A percentile compares a stretch with the other conserved stretches of the same genome.
These are phyloP conservation scores for Amblyteles armatorius DNA, from an alignment of 2,888 invertebrate species.

Conservation along the genomic window DNA sequence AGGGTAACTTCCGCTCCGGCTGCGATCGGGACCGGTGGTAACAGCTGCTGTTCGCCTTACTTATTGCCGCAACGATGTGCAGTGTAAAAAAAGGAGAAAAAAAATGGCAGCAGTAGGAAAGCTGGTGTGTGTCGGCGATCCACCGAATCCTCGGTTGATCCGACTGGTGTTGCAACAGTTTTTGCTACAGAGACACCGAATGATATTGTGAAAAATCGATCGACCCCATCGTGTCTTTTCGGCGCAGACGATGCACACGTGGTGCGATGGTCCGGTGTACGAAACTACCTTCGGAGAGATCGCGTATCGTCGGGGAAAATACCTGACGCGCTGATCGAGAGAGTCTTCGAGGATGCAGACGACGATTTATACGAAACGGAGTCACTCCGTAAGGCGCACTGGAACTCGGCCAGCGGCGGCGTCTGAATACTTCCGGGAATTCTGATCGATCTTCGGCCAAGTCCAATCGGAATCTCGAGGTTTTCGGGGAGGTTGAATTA, in stretches of 20 bases:
- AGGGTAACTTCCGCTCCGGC: slow-evolving; percentile 1
- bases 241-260: slow-evolving; percentile 26
- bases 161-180: background rate
- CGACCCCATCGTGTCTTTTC: background rate
- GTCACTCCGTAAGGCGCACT: slow-evolving; percentile 43
- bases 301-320: slow-evolving; percentile 50
- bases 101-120: background rate
- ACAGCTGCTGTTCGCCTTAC: slow-evolving; percentile 23
- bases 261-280: background rate
- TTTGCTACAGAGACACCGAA: background rate
- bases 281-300: background rate
- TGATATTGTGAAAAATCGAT: slow-evolving; percentile 3
- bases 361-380: slow-evolving; percentile 22
- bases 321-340: slow-evolving; percentile 52
- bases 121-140: background rate
- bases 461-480: slow-evolving; percentile 51
- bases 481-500: slow-evolving; percentile 32
- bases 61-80: slow-evolving; percentile 26
- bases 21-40: slow-evolving; percentile 5
- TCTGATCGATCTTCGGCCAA: slow-evolving; percentile 53
- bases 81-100: background rate
- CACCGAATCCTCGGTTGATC: background rate
- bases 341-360: slow-evolving; percentile 8
- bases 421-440: slow-evolving; percentile 65
- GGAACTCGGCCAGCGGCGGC: slow-evolving; percentile 68